phyloP scores from a whole-genome alignment of 2,113 vertebrate genomes.

The Fulmarus glacialis region DNA sequence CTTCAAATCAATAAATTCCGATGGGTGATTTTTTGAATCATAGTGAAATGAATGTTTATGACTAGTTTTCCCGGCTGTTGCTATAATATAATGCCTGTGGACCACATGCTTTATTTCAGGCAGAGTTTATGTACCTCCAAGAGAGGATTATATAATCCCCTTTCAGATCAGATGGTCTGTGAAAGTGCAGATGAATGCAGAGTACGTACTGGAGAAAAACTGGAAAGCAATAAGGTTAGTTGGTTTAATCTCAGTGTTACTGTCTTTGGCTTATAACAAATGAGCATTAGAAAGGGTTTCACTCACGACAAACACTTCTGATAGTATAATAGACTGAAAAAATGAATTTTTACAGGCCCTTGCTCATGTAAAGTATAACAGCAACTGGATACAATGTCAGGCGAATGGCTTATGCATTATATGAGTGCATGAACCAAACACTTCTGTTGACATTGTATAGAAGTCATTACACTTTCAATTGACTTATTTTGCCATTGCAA shows the following conservation, averaged over 20 bases:
- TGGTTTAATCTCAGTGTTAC: neutral
- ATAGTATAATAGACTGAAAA: constrained; percentile 32
- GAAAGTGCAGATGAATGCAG: neutral
- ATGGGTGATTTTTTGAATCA: neutral
- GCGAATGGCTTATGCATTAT: constrained; percentile 11
- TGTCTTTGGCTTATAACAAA: neutral
- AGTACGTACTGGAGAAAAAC: neutral
- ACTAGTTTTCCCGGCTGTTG: neutral
- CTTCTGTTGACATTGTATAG: constrained; percentile 28
- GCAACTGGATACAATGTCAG: constrained; percentile 18
- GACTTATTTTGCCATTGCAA: constrained; percentile 49
- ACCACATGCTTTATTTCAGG: neutral
- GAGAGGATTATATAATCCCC: neutral
- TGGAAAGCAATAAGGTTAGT: neutral
- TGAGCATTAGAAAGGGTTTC: neutral
- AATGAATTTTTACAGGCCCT: constrained; percentile 4
- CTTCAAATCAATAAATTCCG: neutral
- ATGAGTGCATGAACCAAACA: constrained; percentile 6
- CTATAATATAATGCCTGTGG: neutral
- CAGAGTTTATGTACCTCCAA: neutral
- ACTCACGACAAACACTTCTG: constrained; percentile 40
- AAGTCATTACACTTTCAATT: constrained; percentile 36
- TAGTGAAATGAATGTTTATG: neutral
- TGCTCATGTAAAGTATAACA: constrained; percentile 26
- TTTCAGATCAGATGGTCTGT: constrained; percentile 27